Conservation (phyloP, 2,113 vertebrate genomes). For the Urocolius indicus region DNA sequence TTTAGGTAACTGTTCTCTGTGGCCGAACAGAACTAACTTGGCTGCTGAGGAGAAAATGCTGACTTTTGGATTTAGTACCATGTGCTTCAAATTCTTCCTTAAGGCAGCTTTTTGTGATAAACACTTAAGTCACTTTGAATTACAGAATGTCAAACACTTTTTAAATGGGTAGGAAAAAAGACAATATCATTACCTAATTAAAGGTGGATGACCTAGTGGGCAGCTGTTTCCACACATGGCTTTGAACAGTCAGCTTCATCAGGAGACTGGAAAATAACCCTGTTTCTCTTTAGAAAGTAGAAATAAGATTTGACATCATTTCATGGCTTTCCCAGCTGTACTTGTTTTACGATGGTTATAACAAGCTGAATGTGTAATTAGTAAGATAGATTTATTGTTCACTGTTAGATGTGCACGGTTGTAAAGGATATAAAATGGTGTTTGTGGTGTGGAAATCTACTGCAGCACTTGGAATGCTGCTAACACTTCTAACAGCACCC, state of each 20-base stretch:
- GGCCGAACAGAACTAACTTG: not conserved
- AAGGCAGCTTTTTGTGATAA: constrained; percentile 40
- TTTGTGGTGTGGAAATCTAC: constrained; percentile 77
- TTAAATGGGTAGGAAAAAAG: constrained; percentile 25
- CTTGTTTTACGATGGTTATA: constrained; percentile 70
- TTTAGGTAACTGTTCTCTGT: not conserved
- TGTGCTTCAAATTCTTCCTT: constrained; percentile 9
- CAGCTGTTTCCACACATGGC: constrained; percentile 61
- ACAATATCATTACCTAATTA: constrained; percentile 47
- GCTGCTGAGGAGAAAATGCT: not conserved
- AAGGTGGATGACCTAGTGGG: constrained; percentile 47
- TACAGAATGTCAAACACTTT: constrained; percentile 52
- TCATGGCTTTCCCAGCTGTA: constrained; percentile 82
- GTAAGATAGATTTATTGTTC: constrained; percentile 80
- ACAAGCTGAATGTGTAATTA: constrained; percentile 78
- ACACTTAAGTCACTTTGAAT: constrained; percentile 46
- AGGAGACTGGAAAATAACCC: constrained; percentile 73
- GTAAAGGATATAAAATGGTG: constrained; percentile 74
- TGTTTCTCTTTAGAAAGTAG: constrained; percentile 69
- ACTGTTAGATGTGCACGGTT: constrained; percentile 54
- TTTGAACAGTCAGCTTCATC: constrained; percentile 51
- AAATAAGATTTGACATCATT: constrained; percentile 79
- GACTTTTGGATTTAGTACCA: not conserved
- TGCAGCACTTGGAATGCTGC: constrained; percentile 61
- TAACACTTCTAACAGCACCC: constrained; percentile 68